Evolutionary conservation across 2,797 vertebrate species (phyloP), one percentile per base, ranked within the genome.

Genomic region (Aulostomus chinensis): DNA sequence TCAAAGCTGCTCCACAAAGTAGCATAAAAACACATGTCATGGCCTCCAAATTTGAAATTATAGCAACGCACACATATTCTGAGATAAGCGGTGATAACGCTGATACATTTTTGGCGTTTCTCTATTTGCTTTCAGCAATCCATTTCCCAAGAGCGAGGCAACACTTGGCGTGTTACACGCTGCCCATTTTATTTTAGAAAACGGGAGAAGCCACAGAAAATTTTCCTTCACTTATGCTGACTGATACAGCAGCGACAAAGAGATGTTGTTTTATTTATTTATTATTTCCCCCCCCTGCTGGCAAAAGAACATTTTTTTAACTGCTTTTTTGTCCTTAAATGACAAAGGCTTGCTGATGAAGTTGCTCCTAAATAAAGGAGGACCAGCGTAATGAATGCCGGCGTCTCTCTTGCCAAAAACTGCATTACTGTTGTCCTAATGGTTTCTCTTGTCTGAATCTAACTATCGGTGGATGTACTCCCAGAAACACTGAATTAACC

Each of bases 341-440:
- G 82, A 83, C 79, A 74, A 59, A 38, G 25, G 13, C 42, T 26
- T 9, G 51, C 63, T 81, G 68, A 80, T 75, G 65, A 78, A 84
- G 69, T 67, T 68, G 35, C 54, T 76, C 51, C 61, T 78, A 67
- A 84, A 87, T 83, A 80, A 80, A 76, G 66, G 72, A 33, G 39
- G 62, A 46, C 46, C 26, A 15, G 17, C 10, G 7, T 81, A 81
- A 83, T 77, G 47, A 86, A 84, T 65, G 64, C 47, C 11, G 9
- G 1, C 21, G 11, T 68, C 36, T 34, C 37, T 55, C 58, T 59
- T 79, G 81, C 80, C 74, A 85, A 84, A 81, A 81, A 59, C 66
- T 77, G 64, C 78, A 86, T 90, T 84, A 83, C 62, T 48, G 46
- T 6, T 30, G 48, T 59, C 47, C 50, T 81, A 83, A 83, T 76